These are phyloP conservation scores for Nomada flava DNA, from an alignment of 2,888 invertebrate genomes.

Conservation along the genomic window DNA sequence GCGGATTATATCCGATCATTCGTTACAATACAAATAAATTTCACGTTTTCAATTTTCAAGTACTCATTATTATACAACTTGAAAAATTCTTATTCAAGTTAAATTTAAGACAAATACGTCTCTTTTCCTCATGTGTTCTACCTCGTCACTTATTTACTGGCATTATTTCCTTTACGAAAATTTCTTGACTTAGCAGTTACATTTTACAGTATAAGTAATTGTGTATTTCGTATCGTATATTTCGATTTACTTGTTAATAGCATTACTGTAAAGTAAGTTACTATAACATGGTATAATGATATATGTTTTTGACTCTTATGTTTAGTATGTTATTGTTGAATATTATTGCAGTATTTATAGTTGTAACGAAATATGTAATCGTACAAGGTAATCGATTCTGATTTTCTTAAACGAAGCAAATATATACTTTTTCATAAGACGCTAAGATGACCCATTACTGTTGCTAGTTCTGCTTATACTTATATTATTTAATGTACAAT, in stretches of 20 bases:
- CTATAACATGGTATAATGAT: conserved; percentile 20
- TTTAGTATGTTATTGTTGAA: conserved; percentile 39
- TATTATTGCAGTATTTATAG: conserved; percentile 21
- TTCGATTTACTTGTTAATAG: conserved; percentile 44
- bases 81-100: conserved; percentile 17
- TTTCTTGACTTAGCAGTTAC: conserved; percentile 2
- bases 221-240: conserved; percentile 12
- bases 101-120: conserved; percentile 8
- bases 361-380: conserved; percentile 16
- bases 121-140: conserved; percentile 3
- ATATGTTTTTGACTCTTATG: conserved; percentile 10
- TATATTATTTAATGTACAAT: conserved; percentile 4
- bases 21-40: conserved; percentile 13
- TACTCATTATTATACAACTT: conserved; percentile 24
- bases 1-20: conserved; percentile 3
- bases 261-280: conserved; percentile 33
- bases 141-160: conserved; percentile 16
- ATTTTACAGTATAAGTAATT: conserved; percentile 19
- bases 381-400: conserved; percentile 1
- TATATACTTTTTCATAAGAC: conserved; percentile 2
- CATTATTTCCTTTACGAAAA: conserved; percentile 9
- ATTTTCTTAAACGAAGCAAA: conserved; percentile 13
- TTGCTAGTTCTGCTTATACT: conserved; percentile 14
- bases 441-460: conserved; percentile 24
- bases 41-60: conserved; percentile 17